A percentile compares a stretch with the other conserved stretches of the same genome.
These are phyloP conservation scores for Chloromyia formosa DNA, from an alignment of 2,888 invertebrate species.

Conservation along the genomic window DNA sequence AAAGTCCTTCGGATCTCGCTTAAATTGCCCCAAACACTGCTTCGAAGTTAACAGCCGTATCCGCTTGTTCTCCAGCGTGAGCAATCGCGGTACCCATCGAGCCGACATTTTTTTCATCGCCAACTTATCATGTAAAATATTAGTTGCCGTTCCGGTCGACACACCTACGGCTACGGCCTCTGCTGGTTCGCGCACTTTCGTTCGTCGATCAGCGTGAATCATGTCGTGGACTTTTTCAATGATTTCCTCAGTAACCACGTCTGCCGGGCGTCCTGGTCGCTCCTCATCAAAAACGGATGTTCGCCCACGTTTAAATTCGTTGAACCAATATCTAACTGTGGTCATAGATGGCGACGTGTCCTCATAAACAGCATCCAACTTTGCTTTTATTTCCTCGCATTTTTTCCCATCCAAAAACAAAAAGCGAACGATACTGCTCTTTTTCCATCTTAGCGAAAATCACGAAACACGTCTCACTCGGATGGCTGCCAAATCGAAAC, in stretches of 20 bases:
- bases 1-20: constrained; percentile 26
- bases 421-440: constrained; percentile 16
- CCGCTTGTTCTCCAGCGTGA: constrained; percentile 31
- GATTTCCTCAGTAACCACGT: constrained; percentile 7
- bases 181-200: constrained; percentile 23
- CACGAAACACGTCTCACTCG: not conserved
- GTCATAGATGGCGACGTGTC: constrained; percentile 25
- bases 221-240: not conserved
- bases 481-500: not conserved
- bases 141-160: constrained; percentile 15
- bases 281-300: constrained; percentile 28
- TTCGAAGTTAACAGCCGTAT: constrained; percentile 31
- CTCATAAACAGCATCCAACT: too few species aligned
- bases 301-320: constrained; percentile 28
- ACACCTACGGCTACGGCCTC: not conserved
- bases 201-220: constrained; percentile 19
- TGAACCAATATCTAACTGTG: constrained; percentile 14
- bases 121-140: constrained; percentile 35
- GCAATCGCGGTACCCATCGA: constrained; percentile 34
- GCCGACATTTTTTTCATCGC: constrained; percentile 21
- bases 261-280: not conserved
- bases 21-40: constrained; percentile 31
- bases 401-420: constrained; percentile 14
- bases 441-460: constrained; percentile 16
- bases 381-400: constrained; percentile 18